A percentile compares a stretch with the other conserved stretches of the same genome.
Conservation (phyloP, 2,113 vertebrate species). For the Balaeniceps rex region DNA sequence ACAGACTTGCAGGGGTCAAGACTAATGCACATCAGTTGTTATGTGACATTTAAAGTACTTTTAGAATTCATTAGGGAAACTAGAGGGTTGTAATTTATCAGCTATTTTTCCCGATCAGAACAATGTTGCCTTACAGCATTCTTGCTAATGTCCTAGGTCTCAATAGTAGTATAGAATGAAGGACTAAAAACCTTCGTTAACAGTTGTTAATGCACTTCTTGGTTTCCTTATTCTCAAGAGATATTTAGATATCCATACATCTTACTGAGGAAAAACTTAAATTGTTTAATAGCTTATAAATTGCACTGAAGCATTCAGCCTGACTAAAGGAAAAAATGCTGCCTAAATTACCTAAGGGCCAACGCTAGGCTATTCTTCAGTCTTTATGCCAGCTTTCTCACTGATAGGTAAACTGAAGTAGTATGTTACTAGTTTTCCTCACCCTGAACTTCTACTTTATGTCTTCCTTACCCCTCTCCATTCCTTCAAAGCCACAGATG, state of each 20-base stretch:
- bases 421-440: not conserved
- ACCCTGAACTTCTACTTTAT: not conserved
- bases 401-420: not conserved
- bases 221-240: not conserved
- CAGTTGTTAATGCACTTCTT: not conserved
- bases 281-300: not conserved
- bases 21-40: not conserved
- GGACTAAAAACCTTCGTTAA: not conserved
- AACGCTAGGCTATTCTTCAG: not conserved
- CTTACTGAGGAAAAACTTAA: not conserved
- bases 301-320: not conserved
- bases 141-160: not conserved
- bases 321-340: not conserved
- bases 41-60: conserved; percentile 3
- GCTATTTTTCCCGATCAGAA: not conserved
- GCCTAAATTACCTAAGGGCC: not conserved
- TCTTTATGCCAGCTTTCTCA: not conserved
- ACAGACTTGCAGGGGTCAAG: not conserved
- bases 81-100: not conserved
- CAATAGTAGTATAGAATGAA: not conserved
- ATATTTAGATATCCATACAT: not conserved
- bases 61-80: conserved; percentile 19
- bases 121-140: not conserved
- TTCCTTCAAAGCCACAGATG: not conserved
- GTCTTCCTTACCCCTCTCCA: not conserved